These are phyloP conservation scores for Anthrax anthrax DNA, from an alignment of 2,888 invertebrate species.

Conservation along the genomic window DNA sequence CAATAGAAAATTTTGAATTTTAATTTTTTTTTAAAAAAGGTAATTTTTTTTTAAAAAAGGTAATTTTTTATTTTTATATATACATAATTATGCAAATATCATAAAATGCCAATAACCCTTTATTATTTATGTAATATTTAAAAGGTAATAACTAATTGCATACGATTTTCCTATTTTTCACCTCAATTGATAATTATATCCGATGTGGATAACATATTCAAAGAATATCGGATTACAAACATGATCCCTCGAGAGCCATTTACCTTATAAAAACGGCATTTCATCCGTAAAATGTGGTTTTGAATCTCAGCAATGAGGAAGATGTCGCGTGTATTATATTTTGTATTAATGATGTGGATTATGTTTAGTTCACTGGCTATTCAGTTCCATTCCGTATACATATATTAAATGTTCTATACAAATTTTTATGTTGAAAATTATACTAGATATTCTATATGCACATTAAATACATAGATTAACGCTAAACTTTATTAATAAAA, in stretches of 20 bases:
- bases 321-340: conserved; percentile 12
- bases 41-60: no score
- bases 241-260: conserved; percentile 6
- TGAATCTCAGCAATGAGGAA: conserved; percentile 9
- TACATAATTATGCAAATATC: neutral
- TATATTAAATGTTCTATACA: no score
- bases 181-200: neutral
- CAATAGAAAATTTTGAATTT: no score
- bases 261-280: conserved; percentile 3
- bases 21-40: no score
- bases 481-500: no score
- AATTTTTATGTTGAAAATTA: no score
- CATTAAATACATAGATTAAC: no score
- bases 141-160: neutral
- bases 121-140: neutral
- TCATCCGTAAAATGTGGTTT: conserved; percentile 7
- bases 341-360: conserved; percentile 11
- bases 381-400: neutral
- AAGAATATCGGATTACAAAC: conserved; percentile 5
- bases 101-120: neutral
- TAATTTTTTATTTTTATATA: no score
- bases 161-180: neutral
- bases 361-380: conserved; percentile 11
- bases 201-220: neutral
- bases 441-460: no score